A percentile compares a stretch with the other conserved stretches of the same genome.
phyloP scores from a whole-genome alignment of 2,113 vertebrate species.

The Rhabdomys dilectus region DNA sequence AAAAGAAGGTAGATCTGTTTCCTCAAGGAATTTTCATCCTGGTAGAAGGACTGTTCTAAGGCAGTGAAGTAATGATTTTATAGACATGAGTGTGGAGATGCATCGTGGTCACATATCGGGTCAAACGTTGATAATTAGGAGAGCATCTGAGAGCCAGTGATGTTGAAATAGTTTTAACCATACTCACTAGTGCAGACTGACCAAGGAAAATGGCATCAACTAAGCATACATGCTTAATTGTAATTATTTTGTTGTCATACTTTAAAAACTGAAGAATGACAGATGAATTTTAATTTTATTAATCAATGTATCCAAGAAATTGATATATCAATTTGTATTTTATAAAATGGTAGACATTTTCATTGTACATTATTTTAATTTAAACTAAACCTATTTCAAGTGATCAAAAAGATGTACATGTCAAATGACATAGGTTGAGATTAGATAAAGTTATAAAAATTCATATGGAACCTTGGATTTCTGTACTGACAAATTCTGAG shows the following conservation, averaged over 20 bases:
- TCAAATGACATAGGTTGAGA: not conserved
- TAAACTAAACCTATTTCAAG: not conserved
- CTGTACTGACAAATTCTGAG: not conserved
- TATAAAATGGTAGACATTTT: slow-evolving; percentile 16
- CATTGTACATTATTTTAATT: not conserved
- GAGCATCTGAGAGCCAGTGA: not conserved
- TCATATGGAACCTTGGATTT: not conserved
- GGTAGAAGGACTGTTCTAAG: not conserved
- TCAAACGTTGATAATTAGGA: not conserved
- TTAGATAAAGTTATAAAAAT: slow-evolving; percentile 27
- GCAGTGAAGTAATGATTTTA: slow-evolving; percentile 15
- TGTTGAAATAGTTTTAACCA: slow-evolving; percentile 19
- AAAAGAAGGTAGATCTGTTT: slow-evolving; percentile 1
- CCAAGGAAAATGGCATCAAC: not conserved
- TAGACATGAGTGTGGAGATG: not conserved
- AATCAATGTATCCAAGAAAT: not conserved
- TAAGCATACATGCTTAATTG: not conserved
- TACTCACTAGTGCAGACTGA: not conserved
- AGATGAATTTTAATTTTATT: slow-evolving; percentile 51
- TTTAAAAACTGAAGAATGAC: slow-evolving; percentile 46
- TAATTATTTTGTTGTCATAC: not conserved
- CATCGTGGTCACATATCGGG: not conserved
- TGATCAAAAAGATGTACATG: not conserved
- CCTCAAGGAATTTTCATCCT: not conserved
- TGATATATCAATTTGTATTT: slow-evolving; percentile 6